Base-by-base conservation (phyloP, 2,888 invertebrate species). In the Morpho helenor region DNA sequence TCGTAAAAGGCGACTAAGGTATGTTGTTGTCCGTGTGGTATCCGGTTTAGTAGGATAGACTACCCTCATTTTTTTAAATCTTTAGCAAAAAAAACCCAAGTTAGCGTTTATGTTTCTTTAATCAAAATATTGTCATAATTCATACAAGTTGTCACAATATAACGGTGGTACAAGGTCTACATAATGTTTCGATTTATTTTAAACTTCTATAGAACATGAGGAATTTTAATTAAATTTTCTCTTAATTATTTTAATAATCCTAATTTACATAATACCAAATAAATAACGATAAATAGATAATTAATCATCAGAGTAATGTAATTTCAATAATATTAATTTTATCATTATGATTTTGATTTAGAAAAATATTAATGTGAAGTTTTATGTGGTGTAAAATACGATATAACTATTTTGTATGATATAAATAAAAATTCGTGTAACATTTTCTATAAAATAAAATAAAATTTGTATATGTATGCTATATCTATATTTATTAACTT, bases 141-240 rank as follows among this genome's bases (percentile, higher is more conserved):
- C 31, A 31, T 16, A 1, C 39, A 23, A 31, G 44, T 16, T 45
- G 44, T 39, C 44, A 51, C 44, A 39, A 10, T 31, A 45, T 10
- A 45, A 44, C 52, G 52, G 45, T 52, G 52, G 52, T 52, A 52
- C 7, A 51, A 41, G 10, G 3, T 43, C 10, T 51, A 51, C n/a
- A 43, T 51, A 31, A n/a, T 5, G 44, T 39, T 43, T n/a, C 7
- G n/a, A 51, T 16, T 50, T 42, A 22, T 5, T 42, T 42, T 42
- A 8, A 42, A 6, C 41, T 23, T 9, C 7, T 43, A 43, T 8
- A 42, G 9, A 9, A 42, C 0, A 41, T 42, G 7, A n/a, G 8
- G 9, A 3, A 8, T 23, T 7, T 16, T 8, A 7, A 8, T 16
- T 16, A 16, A 16, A 16, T 7, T 8, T 40, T 16, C 3, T 10